Evolutionary conservation across 1,140 invertebrate species (phyloP).

Genomic region (Sinonovacula constricta): DNA sequence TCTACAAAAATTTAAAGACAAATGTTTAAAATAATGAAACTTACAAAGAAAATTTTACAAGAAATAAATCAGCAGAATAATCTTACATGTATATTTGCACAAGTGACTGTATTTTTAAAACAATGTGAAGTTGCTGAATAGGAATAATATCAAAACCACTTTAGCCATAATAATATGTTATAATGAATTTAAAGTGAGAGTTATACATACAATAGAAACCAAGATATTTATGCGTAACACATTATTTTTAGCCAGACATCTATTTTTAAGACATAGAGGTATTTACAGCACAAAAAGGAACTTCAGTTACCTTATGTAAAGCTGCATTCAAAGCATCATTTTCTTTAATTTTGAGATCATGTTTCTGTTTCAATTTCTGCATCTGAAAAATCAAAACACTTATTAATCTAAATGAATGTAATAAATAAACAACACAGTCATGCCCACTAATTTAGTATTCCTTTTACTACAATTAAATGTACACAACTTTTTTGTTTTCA

Average conservation of each 20-base stretch:
- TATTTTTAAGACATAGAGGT: background rate
- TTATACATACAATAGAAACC: background rate
- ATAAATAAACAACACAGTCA: background rate
- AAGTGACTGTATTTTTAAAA: no score
- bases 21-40: no score
- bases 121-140: no score
- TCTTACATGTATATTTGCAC: no score
- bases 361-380: conserved; percentile 10
- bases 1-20: no score
- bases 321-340: conserved; percentile 5
- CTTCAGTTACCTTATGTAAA: conserved; percentile 18
- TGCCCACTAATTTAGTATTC: background rate
- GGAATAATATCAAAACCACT: no score
- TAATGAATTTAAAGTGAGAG: no score
- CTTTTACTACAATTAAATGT: background rate
- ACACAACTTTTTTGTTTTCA: background rate
- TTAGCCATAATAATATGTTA: no score
- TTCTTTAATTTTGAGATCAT: conserved; percentile 12
- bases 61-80: no score
- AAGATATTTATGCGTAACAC: background rate
- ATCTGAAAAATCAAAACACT: conserved; percentile 3
- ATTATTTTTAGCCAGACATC: background rate
- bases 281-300: background rate
- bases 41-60: no score
- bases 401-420: background rate